Evolutionary conservation across 2,113 vertebrate species (phyloP), one percentile per base, ranked within the genome.

Genomic region (Phyllostomus hastatus): DNA sequence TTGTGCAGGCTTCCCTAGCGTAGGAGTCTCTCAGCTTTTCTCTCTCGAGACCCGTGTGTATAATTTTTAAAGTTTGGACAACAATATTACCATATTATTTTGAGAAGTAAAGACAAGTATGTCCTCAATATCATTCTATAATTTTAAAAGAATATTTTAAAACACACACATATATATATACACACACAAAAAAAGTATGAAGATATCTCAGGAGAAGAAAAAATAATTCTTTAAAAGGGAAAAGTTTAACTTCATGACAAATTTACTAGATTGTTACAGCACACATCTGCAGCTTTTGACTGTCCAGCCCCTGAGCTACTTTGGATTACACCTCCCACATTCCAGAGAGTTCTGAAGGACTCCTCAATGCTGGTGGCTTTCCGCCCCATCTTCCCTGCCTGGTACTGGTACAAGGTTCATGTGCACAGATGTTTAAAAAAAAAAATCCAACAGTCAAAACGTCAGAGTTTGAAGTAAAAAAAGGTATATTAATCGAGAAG

Each of bases 81-180:
- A 52, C 28, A 67, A 57, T 12, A 24, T 80, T 54, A 41, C 38
- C 35, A 12, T 38, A 80, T 87, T 81, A 38, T 79, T 91, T 95
- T 76, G 57, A 82, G 26, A 76, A 80, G 35, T 61, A 69, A 67
- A 4, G 11, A 66, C 35, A 33, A 94, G 28, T 9, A 66, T 57
- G 75, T 91, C 26, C 81, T 72, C 80, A 66, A 50, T 41, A 11
- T 35, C 31, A 73, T 48, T 28, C 48, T 57, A n/a, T 79, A 38
- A 75, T 84, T 90, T 94, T 78, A 61, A 79, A 82, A 92, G 54
- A 54, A 22, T 64, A 87, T 46, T 61, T 94, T 92, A 80, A 90
- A 22, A 70, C 10, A 61, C 20, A 75, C 11, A 31, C 17, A 35
- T 41, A 43, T 10, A 28, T 12, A 90, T 22, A 69, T 7, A 59